These are phyloP conservation scores for Alca torda DNA, from an alignment of 2,797 vertebrate species.

Conservation along the genomic window DNA sequence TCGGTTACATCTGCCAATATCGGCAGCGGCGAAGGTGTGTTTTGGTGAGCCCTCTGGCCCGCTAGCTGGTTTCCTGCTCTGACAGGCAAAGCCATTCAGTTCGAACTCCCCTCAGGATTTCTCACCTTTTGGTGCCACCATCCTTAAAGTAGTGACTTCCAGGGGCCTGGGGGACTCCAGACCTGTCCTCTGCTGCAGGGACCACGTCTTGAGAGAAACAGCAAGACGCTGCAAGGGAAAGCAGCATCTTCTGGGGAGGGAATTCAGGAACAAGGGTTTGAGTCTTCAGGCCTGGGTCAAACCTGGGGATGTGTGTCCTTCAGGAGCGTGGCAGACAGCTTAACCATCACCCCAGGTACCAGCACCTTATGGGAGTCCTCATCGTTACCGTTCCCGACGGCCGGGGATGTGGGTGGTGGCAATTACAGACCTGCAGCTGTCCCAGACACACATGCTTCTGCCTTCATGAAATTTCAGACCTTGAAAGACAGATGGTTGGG, in stretches of 20 bases:
- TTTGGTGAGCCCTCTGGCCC: not conserved
- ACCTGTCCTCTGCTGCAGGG: not conserved
- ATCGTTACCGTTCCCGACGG: not conserved
- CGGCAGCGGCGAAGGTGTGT: fast-evolving
- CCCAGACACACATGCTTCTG: not conserved
- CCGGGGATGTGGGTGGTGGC: not conserved
- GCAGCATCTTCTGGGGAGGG: not conserved
- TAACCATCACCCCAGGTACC: too few species aligned
- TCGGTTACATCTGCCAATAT: not conserved
- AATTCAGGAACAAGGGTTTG: not conserved
- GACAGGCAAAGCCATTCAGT: not conserved
- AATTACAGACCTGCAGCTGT: not conserved
- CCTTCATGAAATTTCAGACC: not conserved
- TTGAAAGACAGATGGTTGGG: not conserved
- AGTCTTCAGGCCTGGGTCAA: not conserved
- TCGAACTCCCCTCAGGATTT: not conserved
- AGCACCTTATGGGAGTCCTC: not conserved
- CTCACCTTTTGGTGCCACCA: not conserved
- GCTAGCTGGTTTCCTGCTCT: not conserved
- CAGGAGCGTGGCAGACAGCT: not conserved
- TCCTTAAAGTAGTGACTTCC: not conserved
- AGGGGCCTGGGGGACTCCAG: not conserved
- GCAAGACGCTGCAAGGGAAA: too few species aligned
- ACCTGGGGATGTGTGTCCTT: not conserved
- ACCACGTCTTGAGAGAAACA: not conserved